Conservation (phyloP, 2,797 vertebrate species). For the Schizopygopsis pylzovi region DNA sequence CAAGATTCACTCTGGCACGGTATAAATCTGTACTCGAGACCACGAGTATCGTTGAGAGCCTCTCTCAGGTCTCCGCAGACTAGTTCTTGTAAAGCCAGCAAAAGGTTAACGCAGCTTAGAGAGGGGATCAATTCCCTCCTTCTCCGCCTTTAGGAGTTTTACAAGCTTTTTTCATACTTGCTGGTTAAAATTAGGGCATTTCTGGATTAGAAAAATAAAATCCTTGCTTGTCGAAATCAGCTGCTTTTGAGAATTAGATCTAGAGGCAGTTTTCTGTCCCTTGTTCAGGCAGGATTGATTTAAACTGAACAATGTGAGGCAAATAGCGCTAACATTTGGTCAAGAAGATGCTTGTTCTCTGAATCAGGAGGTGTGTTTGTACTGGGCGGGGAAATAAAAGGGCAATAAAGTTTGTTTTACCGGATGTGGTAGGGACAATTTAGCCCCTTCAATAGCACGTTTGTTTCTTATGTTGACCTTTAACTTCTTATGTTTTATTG, state of each 20-base stretch:
- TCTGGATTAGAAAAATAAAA: slow-evolving; percentile 65
- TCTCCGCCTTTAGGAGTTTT: slow-evolving; percentile 63
- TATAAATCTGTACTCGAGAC: slow-evolving; percentile 69
- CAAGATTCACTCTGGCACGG: slow-evolving; percentile 58
- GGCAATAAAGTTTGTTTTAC: slow-evolving; percentile 67
- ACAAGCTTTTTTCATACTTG: slow-evolving; percentile 64
- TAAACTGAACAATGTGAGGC: slow-evolving; percentile 18
- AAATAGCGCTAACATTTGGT: slow-evolving; percentile 17
- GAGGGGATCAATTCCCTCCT: slow-evolving; percentile 40
- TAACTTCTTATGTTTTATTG: slow-evolving; percentile 60
- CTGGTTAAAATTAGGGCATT: slow-evolving; percentile 55
- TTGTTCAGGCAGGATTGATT: background rate
- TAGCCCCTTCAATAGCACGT: slow-evolving; percentile 52
- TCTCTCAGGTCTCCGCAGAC: slow-evolving; percentile 65
- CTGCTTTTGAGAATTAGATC: slow-evolving; percentile 15
- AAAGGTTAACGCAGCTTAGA: slow-evolving; percentile 76
- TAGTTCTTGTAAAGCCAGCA: slow-evolving; percentile 73
- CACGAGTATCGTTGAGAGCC: slow-evolving; percentile 68
- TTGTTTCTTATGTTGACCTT: slow-evolving; percentile 56
- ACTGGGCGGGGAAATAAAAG: slow-evolving; percentile 55
- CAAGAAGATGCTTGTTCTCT: background rate
- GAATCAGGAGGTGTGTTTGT: slow-evolving; percentile 52
- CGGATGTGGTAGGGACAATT: slow-evolving; percentile 57
- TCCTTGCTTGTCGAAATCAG: slow-evolving; percentile 53
- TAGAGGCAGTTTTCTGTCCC: background rate